phyloP scores from a whole-genome alignment of 2,797 vertebrate species.

The Garrulus glandarius region DNA sequence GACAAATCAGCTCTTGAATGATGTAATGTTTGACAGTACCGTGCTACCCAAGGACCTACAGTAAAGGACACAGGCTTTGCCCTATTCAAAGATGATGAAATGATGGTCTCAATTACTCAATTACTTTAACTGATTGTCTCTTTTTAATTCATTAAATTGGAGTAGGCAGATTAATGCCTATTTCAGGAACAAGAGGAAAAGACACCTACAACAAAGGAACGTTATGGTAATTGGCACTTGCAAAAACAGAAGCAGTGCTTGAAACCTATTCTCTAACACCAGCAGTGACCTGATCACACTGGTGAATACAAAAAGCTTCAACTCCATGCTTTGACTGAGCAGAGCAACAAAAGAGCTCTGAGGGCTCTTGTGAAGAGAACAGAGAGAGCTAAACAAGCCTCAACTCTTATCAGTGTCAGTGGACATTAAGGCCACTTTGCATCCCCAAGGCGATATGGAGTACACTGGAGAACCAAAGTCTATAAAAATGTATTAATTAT shows the following conservation, averaged over 20 bases:
- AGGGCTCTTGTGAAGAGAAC: not conserved
- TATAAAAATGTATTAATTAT: not conserved
- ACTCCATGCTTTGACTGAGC: not conserved
- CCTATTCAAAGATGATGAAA: not conserved
- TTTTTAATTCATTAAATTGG: constrained; percentile 47
- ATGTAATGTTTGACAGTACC: not conserved
- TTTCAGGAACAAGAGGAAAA: not conserved
- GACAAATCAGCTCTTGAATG: not conserved
- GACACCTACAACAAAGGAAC: not conserved
- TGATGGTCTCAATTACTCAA: constrained; percentile 24
- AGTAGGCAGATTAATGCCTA: constrained; percentile 32
- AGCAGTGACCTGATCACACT: not conserved
- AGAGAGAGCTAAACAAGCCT: not conserved
- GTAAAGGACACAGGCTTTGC: not conserved
- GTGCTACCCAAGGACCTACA: not conserved
- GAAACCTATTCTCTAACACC: not conserved
- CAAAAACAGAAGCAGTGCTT: not conserved
- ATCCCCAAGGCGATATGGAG: not conserved
- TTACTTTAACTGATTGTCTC: constrained; percentile 43
- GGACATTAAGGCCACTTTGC: not conserved
- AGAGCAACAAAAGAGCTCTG: not conserved
- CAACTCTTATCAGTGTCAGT: not conserved
- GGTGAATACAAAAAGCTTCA: not conserved
- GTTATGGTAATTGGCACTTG: not conserved
- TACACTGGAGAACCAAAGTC: not conserved